Percentiles rank a stretch among this genome's conserved stretches.
Conservation (phyloP, 2,888 invertebrate genomes). For the Lottia gigantea region DNA sequence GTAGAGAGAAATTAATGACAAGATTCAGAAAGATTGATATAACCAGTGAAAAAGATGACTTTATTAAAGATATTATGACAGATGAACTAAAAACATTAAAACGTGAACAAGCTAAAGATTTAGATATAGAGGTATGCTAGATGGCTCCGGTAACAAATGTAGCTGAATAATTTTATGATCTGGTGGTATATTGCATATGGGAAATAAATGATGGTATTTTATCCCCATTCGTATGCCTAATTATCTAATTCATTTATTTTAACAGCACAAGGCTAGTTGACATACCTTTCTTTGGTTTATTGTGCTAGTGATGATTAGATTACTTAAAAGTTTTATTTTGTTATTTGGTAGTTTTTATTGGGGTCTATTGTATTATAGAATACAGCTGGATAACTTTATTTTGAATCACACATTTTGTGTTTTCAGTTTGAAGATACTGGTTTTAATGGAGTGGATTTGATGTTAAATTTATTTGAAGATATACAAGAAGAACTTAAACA, state of each 20-base stretch:
- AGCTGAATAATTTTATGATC: neutral
- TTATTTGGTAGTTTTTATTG: too few species aligned
- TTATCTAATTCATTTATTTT: too few species aligned
- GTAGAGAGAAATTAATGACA: conserved; percentile 45
- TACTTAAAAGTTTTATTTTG: too few species aligned
- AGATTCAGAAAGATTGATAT: conserved; percentile 41
- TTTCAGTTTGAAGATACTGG: conserved; percentile 35
- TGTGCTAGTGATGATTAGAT: too few species aligned
- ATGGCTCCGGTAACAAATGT: too few species aligned
- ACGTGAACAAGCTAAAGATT: conserved; percentile 28
- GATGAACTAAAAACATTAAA: conserved; percentile 39
- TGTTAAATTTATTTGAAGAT: conserved; percentile 54
- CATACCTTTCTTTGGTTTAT: too few species aligned
- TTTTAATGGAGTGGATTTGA: conserved; percentile 38
- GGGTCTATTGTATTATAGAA: too few species aligned
- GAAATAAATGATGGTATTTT: too few species aligned
- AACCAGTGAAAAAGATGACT: conserved; percentile 29
- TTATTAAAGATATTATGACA: conserved; percentile 50
- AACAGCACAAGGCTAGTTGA: too few species aligned
- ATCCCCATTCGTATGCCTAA: too few species aligned
- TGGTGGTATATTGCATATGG: too few species aligned
- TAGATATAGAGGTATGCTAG: conserved; percentile 19
- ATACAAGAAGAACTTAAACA: conserved; percentile 49
- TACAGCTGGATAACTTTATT: neutral
- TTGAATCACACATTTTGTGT: conserved; percentile 13